Evolutionary conservation across 2,113 vertebrate genomes (phyloP).

Genomic region (Rhinogobius similis): DNA sequence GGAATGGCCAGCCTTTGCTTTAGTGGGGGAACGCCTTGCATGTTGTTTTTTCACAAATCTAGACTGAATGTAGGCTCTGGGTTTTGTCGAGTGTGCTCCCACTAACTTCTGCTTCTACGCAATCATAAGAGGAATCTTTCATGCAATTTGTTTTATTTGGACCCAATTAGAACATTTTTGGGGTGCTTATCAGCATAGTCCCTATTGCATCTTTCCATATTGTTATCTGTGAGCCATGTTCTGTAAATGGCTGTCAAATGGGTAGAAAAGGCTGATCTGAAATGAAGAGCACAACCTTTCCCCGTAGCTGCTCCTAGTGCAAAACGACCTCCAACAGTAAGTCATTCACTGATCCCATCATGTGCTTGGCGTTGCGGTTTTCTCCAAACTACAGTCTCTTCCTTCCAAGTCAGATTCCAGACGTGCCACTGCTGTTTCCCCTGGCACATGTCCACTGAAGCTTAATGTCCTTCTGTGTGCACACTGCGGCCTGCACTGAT

Average conservation of each 20-base stretch:
- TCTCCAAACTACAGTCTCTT: slow-evolving; percentile 57
- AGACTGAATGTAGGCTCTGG: no score
- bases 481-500: slow-evolving; percentile 35
- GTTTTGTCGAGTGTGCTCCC: no score
- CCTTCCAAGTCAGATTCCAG: slow-evolving; percentile 66
- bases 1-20: not conserved
- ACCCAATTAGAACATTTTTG: slow-evolving; percentile 30
- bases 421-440: slow-evolving; percentile 70
- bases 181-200: slow-evolving; percentile 58
- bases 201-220: slow-evolving; percentile 60
- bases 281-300: slow-evolving; percentile 40
- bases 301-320: slow-evolving; percentile 36
- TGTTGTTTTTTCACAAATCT: no score
- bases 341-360: slow-evolving; percentile 69
- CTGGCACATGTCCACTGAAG: slow-evolving; percentile 57
- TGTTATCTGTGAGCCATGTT: slow-evolving; percentile 47
- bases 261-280: slow-evolving; percentile 41
- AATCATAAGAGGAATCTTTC: no score
- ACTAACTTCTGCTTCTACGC: no score
- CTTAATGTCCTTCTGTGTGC: slow-evolving; percentile 65
- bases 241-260: slow-evolving; percentile 74
- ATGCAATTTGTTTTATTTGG: slow-evolving; percentile 55
- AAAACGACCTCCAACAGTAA: slow-evolving; percentile 62
- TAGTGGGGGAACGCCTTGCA: no score
- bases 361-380: slow-evolving; percentile 55